Base-by-base conservation (phyloP, 2,797 vertebrate genomes). In the Hyperoplus immaculatus region DNA sequence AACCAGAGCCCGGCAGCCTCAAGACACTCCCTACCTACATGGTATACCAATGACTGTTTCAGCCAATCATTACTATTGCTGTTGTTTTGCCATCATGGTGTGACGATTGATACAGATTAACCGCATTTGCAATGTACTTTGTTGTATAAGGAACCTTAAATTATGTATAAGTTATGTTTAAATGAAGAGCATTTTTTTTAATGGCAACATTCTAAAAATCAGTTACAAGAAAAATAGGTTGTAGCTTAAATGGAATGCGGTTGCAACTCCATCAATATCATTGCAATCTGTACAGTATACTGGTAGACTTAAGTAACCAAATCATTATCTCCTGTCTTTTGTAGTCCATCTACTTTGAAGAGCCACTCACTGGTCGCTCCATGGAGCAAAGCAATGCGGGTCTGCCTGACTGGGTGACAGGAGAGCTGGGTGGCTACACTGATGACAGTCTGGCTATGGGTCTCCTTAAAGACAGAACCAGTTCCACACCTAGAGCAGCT, bases 331-430 rank as follows among this genome's bases (percentile, higher is more conserved):
- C 1, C 13, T 72, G 14, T 74, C 3, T 47, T 15, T 92, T 87
- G 0, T 3, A 99, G 98, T 96, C 96, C 8, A 96, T 97, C 92
- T 98, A 97, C 91, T 97, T 97, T 83, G 97, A 98, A 66, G 97
- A 97, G 65, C 95, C 96, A 11, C 90, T 95, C 89, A 83, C 88
- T 47, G 70, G 88, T 51, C 83, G 42, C 53, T 16, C 72, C 8
- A 68, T 1, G 72, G 91, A 74, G 56, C 78, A 84, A 29, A 90
- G 77, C 62, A 70, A 83, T 12, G 91, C 89, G 43, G 74, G 38
- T 39, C 86, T 97, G 45, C 96, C 96, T n/a, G 96, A 95, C 71
- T 97, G 96, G 97, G 94, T 97, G 36, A 75, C 90, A 51, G 95
- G 93, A 68, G 96, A 98, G 69, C 94, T 97, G 75, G 91, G 82